Evolutionary conservation across 2,888 invertebrate species (phyloP).

Genomic region (Leptopilina drosophilae): DNA sequence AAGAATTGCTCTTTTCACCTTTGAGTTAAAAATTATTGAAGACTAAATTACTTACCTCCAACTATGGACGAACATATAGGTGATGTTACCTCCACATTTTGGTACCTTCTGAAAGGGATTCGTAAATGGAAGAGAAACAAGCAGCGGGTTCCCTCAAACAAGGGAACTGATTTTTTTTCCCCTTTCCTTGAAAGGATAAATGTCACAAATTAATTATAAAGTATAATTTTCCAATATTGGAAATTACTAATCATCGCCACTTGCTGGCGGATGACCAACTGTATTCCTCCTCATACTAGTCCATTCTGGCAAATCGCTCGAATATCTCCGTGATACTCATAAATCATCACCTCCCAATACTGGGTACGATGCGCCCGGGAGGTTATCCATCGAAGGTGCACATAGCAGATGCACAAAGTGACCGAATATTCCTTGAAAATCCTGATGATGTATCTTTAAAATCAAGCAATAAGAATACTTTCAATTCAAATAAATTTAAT

Average conservation of each 20-base stretch:
- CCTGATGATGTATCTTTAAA: slow-evolving; percentile 73
- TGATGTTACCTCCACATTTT: too few relatives aligned
- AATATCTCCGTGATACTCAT: slow-evolving; percentile 77
- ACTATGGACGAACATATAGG: too few relatives aligned
- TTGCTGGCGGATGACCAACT: slow-evolving; percentile 94
- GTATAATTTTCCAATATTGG: slow-evolving; percentile 90
- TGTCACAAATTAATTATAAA: slow-evolving; percentile 78
- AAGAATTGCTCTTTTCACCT: too few relatives aligned
- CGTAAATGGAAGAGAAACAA: slow-evolving; percentile 90
- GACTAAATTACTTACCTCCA: too few relatives aligned
- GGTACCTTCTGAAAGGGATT: too few relatives aligned
- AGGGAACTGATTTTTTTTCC: too few relatives aligned
- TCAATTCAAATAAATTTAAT: too few relatives aligned
- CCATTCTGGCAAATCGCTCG: slow-evolving; percentile 80
- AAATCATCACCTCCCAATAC: slow-evolving; percentile 61
- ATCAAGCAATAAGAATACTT: neutral
- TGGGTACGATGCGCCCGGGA: slow-evolving; percentile 77
- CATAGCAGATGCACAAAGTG: slow-evolving; percentile 82
- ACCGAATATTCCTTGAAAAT: slow-evolving; percentile 82
- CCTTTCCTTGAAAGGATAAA: slow-evolving; percentile 65
- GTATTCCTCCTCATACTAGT: slow-evolving; percentile 93
- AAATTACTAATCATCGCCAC: slow-evolving; percentile 94
- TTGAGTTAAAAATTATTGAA: too few relatives aligned
- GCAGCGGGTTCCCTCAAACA: slow-evolving; percentile 87
- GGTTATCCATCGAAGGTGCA: slow-evolving; percentile 80